These are phyloP conservation scores for Eleutherodactylus coqui DNA, from an alignment of 2,797 vertebrate genomes.

Conservation along the genomic window DNA sequence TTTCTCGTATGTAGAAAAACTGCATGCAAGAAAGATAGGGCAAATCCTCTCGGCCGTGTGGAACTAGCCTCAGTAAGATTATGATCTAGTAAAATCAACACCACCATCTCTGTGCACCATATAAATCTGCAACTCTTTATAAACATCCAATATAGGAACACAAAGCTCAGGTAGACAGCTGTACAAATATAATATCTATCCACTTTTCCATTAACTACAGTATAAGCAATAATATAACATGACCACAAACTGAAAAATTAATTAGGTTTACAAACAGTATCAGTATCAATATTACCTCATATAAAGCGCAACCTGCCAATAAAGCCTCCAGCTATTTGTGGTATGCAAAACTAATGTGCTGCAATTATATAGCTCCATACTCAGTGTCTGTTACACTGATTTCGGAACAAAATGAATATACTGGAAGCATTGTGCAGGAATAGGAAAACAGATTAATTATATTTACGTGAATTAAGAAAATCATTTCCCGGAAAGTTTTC, in stretches of 20 bases:
- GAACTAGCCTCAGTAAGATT: too few species aligned
- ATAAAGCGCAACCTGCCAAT: background rate
- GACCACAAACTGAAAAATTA: background rate
- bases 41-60: too few species aligned
- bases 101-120: too few species aligned
- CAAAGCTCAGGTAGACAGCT: background rate
- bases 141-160: background rate
- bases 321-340: slow-evolving; percentile 5
- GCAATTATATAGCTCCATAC: background rate
- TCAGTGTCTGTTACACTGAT: background rate
- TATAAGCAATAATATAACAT: background rate
- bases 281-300: background rate
- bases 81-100: too few species aligned
- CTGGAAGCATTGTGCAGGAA: background rate
- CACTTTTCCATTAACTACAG: background rate
- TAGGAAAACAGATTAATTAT: background rate
- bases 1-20: too few species aligned
- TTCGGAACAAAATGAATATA: background rate
- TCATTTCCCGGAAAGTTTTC: background rate
- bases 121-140: too few species aligned
- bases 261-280: background rate
- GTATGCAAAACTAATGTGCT: background rate
- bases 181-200: background rate
- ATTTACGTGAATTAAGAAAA: background rate
- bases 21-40: too few species aligned